Conservation (phyloP, 2,113 vertebrate species). For the Callithrix jacchus region DNA sequence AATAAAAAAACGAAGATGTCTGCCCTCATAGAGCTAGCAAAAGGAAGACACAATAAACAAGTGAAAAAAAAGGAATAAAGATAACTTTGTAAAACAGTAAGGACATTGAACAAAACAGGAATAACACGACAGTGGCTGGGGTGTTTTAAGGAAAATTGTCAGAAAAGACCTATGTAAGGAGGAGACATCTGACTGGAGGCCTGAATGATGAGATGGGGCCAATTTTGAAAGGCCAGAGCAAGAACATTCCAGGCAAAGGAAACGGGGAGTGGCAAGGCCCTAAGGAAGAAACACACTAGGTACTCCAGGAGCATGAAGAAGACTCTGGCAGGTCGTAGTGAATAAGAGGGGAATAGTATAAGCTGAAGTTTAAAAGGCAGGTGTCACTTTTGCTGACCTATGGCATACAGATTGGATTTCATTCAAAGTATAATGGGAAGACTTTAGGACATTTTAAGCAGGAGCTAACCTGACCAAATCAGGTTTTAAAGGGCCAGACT, state of each 20-base stretch:
- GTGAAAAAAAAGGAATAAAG: background rate
- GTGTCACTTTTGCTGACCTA: background rate
- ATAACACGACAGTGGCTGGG: background rate
- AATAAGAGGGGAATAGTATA: background rate
- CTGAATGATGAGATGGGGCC: background rate
- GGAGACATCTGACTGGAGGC: background rate
- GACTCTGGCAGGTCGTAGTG: background rate
- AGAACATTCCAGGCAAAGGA: background rate
- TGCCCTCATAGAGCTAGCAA: background rate
- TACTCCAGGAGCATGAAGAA: background rate
- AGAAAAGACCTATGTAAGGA: background rate
- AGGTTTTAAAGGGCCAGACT: background rate
- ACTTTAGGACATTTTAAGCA: background rate
- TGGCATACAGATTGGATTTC: background rate
- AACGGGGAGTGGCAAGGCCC: accelerated
- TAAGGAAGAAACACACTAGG: background rate
- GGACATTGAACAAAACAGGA: background rate
- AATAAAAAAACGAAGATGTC: background rate
- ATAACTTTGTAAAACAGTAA: background rate
- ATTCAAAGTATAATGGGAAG: background rate
- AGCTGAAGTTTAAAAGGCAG: background rate
- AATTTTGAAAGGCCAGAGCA: background rate
- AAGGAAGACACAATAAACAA: too few relatives aligned
- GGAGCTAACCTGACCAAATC: background rate
- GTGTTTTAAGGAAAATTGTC: background rate